Evolutionary conservation across 2,113 vertebrate species (phyloP), one percentile per base, ranked within the genome.

Genomic region (Aegotheles bennettii): DNA sequence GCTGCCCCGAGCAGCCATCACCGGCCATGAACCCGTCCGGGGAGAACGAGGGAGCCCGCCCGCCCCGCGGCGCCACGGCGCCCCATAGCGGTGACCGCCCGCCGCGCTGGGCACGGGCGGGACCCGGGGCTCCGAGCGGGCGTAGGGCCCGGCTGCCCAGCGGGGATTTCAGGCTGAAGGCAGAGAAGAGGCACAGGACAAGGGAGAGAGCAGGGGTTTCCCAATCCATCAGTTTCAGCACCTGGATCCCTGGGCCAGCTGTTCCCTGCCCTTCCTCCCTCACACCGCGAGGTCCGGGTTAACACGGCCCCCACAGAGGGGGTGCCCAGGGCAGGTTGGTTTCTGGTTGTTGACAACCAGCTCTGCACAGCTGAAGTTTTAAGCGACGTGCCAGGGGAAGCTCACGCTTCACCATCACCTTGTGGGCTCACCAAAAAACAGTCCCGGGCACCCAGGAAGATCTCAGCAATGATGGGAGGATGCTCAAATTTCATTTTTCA

Each of bases 311-410:
- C 9, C 31, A 6, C 53, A 16, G 60, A 13, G 35, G 31, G 51
- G 31, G 38, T 4, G 38, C 60, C 0, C 2, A 3, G 13, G 7
- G 38, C 5, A 0, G 18, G 25, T 20, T 8, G 1, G 45, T 11
- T 38, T 24, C 42, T 35, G 70, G 21, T 31, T 24, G n/a, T 47
- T 21, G 42, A 11, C 8, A 38, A 4, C 33, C 2, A 13, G 60
- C 45, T 51, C 17, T 11, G 35, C 69, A 1, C 5, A 5, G 25
- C 42, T 45, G 78, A 16, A 59, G 18, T 15, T 35, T 24, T 28
- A 42, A 35, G 38, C 0, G 28, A 20, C 47, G 5, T 4, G 24
- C 20, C 47, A 20, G 24, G 35, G 0, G 7, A 0, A 5, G 40
- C 29, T 61, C 36, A 8, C 7, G 0, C 20, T 61, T 47, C 13